phyloP scores from a whole-genome alignment of 2,888 invertebrate species.

The Chydorus sphaericus region DNA sequence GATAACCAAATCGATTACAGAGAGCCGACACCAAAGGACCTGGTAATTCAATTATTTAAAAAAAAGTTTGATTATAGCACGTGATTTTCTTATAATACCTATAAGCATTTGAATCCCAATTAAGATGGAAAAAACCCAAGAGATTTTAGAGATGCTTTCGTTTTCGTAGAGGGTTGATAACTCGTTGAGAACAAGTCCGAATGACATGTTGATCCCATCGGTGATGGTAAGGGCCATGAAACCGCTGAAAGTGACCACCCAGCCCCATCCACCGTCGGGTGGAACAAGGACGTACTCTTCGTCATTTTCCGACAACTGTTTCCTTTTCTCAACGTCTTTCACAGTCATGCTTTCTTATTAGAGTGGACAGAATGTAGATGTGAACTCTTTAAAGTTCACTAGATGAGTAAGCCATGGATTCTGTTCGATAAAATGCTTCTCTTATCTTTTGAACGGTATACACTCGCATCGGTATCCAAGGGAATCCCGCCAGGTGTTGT shows the following conservation, averaged over 20 bases:
- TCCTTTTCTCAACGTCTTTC: neutral
- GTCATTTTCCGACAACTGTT: slow-evolving; percentile 19
- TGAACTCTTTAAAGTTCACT: no score
- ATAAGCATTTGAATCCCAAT: slow-evolving; percentile 82
- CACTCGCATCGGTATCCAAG: no score
- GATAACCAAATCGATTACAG: slow-evolving; percentile 84
- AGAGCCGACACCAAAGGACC: slow-evolving; percentile 86
- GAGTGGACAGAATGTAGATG: no score
- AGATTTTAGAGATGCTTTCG: slow-evolving; percentile 50
- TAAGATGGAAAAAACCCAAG: slow-evolving; percentile 71
- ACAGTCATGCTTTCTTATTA: no score
- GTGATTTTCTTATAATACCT: slow-evolving; percentile 33
- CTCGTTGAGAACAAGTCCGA: slow-evolving; percentile 53
- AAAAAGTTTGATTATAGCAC: neutral
- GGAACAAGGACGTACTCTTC: slow-evolving; percentile 36
- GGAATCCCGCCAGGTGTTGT: no score
- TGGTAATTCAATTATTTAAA: no score
- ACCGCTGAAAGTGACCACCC: slow-evolving; percentile 78
- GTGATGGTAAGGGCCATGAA: slow-evolving; percentile 86
- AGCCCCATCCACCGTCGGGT: slow-evolving; percentile 94
- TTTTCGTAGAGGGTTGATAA: no score
- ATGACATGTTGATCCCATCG: slow-evolving; percentile 87
- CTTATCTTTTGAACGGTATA: no score
- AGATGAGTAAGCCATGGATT: no score
- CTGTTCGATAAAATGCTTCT: no score